phyloP scores from a whole-genome alignment of 2,888 invertebrate genomes.

The Prenolepis imparis region DNA sequence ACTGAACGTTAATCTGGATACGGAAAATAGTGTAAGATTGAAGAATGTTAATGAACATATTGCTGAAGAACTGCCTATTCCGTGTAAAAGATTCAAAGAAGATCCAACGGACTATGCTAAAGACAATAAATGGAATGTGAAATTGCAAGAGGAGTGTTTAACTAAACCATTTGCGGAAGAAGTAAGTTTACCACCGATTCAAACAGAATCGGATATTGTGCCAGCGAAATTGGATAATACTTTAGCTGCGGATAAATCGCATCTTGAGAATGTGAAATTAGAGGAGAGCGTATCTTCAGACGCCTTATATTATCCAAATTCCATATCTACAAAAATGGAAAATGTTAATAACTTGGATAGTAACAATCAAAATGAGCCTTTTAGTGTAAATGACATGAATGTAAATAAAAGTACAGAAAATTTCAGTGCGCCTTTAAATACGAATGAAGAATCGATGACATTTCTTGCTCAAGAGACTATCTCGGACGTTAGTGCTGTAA shows the following conservation, averaged over 20 bases:
- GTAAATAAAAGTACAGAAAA: conserved; percentile 55
- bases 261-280: conserved; percentile 51
- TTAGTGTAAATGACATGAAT: conserved; percentile 29
- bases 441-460: conserved; percentile 40
- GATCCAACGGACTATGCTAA: conserved; percentile 51
- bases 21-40: conserved; percentile 70
- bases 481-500: conserved; percentile 48
- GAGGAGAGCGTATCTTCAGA: conserved; percentile 39
- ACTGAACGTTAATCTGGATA: conserved; percentile 49
- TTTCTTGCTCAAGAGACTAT: conserved; percentile 41
- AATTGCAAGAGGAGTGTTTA: conserved; percentile 56
- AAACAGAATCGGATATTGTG: conserved; percentile 46
- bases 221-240: conserved; percentile 65
- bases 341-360: conserved; percentile 54
- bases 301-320: conserved; percentile 55
- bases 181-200: conserved; percentile 31
- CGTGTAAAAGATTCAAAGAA: conserved; percentile 70
- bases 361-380: conserved; percentile 59
- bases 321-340: conserved; percentile 57
- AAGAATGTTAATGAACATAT: conserved; percentile 82
- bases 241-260: conserved; percentile 49
- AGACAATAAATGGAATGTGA: conserved; percentile 58
- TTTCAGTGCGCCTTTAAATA: conserved; percentile 26
- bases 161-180: conserved; percentile 54
- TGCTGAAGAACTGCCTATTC: conserved; percentile 59